A percentile compares a stretch with the other conserved stretches of the same genome.
Evolutionary conservation across 1,140 invertebrate genomes (phyloP).

Genomic region (Lepidotrigona ventralis): DNA sequence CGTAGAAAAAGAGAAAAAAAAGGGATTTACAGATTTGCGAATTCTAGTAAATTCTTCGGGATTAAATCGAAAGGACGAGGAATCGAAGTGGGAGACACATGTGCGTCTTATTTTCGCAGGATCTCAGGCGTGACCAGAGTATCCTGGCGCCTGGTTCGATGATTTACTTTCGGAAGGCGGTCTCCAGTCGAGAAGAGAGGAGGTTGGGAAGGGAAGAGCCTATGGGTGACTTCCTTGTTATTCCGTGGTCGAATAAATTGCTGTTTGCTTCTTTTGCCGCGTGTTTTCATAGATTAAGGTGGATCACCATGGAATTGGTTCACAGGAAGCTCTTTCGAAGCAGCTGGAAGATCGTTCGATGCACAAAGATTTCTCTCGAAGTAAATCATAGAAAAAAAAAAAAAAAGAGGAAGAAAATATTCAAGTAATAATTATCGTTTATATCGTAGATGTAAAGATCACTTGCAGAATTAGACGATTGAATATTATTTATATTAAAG

Average conservation of each 20-base stretch:
- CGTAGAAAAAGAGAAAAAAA: neutral
- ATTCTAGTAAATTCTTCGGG: neutral
- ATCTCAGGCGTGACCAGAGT: slow-evolving; percentile 65
- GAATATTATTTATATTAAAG: no score
- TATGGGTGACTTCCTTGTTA: slow-evolving; percentile 69
- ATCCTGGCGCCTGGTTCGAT: slow-evolving; percentile 72
- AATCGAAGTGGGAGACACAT: slow-evolving; percentile 45
- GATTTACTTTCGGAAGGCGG: slow-evolving; percentile 67
- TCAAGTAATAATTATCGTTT: neutral
- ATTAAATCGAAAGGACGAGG: neutral
- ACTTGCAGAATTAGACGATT: neutral
- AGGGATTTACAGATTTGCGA: neutral
- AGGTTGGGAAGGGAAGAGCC: slow-evolving; percentile 25
- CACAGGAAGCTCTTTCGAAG: neutral
- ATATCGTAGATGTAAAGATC: no score
- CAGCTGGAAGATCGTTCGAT: neutral
- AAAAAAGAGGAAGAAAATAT: neutral
- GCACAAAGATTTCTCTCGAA: neutral
- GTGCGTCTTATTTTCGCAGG: slow-evolving; percentile 75
- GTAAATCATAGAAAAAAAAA: neutral
- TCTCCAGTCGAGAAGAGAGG: slow-evolving; percentile 38
- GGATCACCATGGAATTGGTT: slow-evolving; percentile 4
- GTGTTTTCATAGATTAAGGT: slow-evolving; percentile 66
- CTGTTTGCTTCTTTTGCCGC: slow-evolving; percentile 72
- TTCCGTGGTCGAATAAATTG: slow-evolving; percentile 69